These are phyloP conservation scores for Dicranocentrus wangi DNA, from an alignment of 2,888 invertebrate species.

Conservation along the genomic window DNA sequence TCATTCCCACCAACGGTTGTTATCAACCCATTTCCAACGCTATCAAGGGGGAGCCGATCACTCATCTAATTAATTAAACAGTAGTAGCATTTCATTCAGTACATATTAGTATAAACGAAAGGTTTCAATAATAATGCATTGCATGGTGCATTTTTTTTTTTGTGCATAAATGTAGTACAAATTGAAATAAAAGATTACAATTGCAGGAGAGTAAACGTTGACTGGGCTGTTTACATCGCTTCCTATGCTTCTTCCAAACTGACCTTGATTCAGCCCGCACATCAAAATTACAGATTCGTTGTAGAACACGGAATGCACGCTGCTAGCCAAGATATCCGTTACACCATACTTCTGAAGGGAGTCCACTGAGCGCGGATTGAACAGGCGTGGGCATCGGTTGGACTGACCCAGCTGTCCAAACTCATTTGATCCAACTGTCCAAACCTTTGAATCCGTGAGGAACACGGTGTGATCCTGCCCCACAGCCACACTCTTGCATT, in stretches of 20 bases:
- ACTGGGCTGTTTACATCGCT: not conserved
- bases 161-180: too few relatives aligned
- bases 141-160: too few relatives aligned
- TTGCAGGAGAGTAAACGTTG: not conserved
- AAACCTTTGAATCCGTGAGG: slow-evolving; percentile 78
- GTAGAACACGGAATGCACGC: slow-evolving; percentile 84
- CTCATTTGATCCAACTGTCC: slow-evolving; percentile 81
- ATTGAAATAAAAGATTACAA: not conserved
- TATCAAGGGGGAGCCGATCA: not conserved
- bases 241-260: slow-evolving; percentile 78
- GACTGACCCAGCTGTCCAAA: slow-evolving; percentile 81
- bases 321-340: slow-evolving; percentile 80
- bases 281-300: slow-evolving; percentile 80
- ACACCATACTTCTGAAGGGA: slow-evolving; percentile 73
- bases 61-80: not conserved
- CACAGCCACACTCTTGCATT: slow-evolving; percentile 78
- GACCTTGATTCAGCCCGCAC: slow-evolving; percentile 89
- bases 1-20: slow-evolving; percentile 49
- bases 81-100: not conserved
- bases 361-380: slow-evolving; percentile 72
- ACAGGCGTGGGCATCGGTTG: slow-evolving; percentile 73
- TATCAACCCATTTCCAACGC: slow-evolving; percentile 12
- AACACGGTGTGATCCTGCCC: slow-evolving; percentile 83
- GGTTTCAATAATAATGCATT: too few relatives aligned
- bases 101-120: too few relatives aligned